Evolutionary conservation across 2,113 vertebrate genomes (phyloP), one percentile per base, ranked within the genome.

Genomic region (Penelope pileata): DNA sequence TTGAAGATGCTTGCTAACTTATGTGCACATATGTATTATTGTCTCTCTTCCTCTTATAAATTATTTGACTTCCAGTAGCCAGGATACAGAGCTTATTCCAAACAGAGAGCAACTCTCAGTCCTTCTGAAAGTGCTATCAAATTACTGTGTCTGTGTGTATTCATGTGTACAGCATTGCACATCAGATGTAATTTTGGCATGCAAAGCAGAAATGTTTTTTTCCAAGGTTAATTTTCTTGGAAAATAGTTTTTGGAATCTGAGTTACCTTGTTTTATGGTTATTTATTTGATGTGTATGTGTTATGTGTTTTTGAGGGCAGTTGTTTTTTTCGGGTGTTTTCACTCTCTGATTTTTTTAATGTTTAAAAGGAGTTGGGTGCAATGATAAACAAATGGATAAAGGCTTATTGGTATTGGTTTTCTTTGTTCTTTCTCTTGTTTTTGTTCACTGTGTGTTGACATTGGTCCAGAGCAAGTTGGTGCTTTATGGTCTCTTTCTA

Each of bases 101-200:
- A 48, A 62, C 8, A 18, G 23, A 26, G 36, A 54, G 68, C 1
- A 15, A 4, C 40, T 27, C 74, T 23, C 22, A 16, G n/a, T 19
- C 3, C 36, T 87, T 30, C 38, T 56, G 58, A 7, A 8, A 1
- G 24, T 17, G 3, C 43, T 21, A 1, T 24, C 38, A 10, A 12
- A 51, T 60, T 5, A 7, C 51, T n/a, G 48, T 40, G 48, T 16
- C 27, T 5, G 14, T 42, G 68, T 38, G 36, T 86, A 21, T 32
- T 34, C n/a, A 1, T 2, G 24, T 69, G 40, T 16, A 8, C 5
- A 12, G 63, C 8, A 1, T 4, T 34, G 40, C 51, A 34, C 15
- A 43, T 42, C 40, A 53, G 22, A 11, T 63, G n/a, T n/a, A 24
- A 38, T 58, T 62, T 29, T 53, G 74, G 26, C 40, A 43, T 73